These are phyloP conservation scores for Caenorhabditis latens DNA, from an alignment of 1,140 invertebrate genomes.

Conservation along the genomic window DNA sequence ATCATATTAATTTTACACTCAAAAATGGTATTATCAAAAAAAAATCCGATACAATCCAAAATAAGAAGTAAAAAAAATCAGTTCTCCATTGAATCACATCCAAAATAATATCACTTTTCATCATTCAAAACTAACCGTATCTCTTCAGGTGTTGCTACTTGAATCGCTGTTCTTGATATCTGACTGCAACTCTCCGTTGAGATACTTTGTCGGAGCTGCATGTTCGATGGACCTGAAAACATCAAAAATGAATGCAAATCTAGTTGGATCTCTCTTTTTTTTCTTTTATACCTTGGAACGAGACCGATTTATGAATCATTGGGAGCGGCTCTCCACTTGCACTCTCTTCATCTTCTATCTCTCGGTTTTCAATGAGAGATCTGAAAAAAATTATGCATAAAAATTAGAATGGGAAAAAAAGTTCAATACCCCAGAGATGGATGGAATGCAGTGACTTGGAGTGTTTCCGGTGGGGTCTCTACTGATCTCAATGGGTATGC, in stretches of 20 bases:
- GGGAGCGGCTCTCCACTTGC: slow-evolving; percentile 12
- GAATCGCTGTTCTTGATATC: slow-evolving; percentile 32
- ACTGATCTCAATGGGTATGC: not conserved
- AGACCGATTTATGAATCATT: slow-evolving; percentile 51
- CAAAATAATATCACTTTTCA: too few relatives aligned
- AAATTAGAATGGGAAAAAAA: not conserved
- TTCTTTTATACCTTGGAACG: slow-evolving; percentile 22
- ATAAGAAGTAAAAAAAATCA: not conserved
- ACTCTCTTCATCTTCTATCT: slow-evolving; percentile 58
- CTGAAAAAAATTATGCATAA: not conserved
- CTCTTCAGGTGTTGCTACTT: slow-evolving; percentile 67
- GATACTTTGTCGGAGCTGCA: slow-evolving; percentile 13
- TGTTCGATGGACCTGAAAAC: slow-evolving; percentile 3
- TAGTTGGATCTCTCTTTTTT: not conserved
- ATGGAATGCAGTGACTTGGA: slow-evolving; percentile 51
- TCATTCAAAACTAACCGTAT: slow-evolving; percentile 60
- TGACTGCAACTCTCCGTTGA: slow-evolving; percentile 26
- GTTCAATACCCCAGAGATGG: slow-evolving; percentile 12
- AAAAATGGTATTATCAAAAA: too few relatives aligned
- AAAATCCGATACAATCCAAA: too few relatives aligned
- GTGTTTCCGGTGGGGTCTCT: slow-evolving; percentile 37
- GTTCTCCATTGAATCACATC: not conserved
- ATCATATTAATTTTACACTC: too few relatives aligned
- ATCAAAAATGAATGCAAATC: not conserved
- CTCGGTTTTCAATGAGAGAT: slow-evolving; percentile 36